These are phyloP conservation scores for Etheostoma perlongum DNA, from an alignment of 2,797 vertebrate species.

Conservation along the genomic window DNA sequence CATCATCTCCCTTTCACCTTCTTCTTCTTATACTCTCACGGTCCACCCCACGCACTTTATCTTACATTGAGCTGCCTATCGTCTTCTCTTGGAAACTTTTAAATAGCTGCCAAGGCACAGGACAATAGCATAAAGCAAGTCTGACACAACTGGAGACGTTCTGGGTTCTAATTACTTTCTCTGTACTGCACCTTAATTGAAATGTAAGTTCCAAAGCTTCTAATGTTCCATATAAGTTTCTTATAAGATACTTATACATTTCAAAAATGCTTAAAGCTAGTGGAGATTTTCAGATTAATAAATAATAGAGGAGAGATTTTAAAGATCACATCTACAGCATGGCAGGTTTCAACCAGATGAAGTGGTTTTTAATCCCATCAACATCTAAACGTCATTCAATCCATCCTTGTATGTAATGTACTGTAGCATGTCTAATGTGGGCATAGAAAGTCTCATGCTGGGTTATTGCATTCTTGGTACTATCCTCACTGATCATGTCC, in stretches of 20 bases:
- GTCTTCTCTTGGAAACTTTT: constrained; percentile 42
- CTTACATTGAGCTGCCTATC: constrained; percentile 25
- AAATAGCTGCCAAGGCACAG: constrained; percentile 34
- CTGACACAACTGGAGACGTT: constrained; percentile 33
- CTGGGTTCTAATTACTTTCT: constrained; percentile 39
- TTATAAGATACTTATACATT: constrained; percentile 51
- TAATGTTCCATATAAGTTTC: constrained; percentile 42
- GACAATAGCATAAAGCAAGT: constrained; percentile 32
- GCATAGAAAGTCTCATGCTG: neutral
- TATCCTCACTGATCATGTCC: constrained; percentile 17
- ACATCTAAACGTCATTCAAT: constrained; percentile 22
- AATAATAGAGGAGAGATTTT: constrained; percentile 18
- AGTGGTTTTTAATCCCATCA: constrained; percentile 14
- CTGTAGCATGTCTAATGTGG: neutral
- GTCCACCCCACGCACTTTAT: constrained; percentile 17
- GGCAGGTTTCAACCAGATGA: neutral
- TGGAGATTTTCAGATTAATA: constrained; percentile 51
- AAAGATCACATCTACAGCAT: constrained; percentile 14
- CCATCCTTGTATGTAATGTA: neutral
- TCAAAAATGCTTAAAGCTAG: constrained; percentile 42
- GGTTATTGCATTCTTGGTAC: neutral
- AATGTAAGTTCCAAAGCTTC: constrained; percentile 47
- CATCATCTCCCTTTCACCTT: constrained; percentile 54
- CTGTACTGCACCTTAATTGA: constrained; percentile 44
- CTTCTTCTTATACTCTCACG: constrained; percentile 25